These are phyloP conservation scores for Calephelis perditalis DNA, from an alignment of 2,888 invertebrate species.

Conservation along the genomic window DNA sequence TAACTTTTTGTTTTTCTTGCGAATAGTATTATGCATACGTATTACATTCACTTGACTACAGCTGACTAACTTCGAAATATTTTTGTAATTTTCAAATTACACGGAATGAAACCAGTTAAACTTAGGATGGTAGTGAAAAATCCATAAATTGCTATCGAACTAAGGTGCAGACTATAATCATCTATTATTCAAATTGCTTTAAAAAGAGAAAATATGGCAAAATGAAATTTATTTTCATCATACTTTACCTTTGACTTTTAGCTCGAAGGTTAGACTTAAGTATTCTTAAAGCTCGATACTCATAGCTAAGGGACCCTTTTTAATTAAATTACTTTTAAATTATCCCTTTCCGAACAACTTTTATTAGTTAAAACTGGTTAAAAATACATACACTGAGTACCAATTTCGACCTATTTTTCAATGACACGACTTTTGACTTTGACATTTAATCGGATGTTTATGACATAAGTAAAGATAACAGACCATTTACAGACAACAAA, in stretches of 20 bases:
- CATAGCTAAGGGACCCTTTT: slow-evolving; percentile 17
- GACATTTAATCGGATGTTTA: slow-evolving; percentile 33
- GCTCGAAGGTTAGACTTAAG: slow-evolving; percentile 44
- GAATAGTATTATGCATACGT: slow-evolving; percentile 35
- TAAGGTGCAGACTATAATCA: slow-evolving; percentile 13
- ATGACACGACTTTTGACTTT: slow-evolving; percentile 35
- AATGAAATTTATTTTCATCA: slow-evolving; percentile 48
- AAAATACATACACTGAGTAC: slow-evolving; percentile 11
- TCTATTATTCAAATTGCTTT: slow-evolving; percentile 48
- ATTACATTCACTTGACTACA: slow-evolving; percentile 35
- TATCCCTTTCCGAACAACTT: slow-evolving; percentile 1
- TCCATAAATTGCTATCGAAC: slow-evolving; percentile 12
- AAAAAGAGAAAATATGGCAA: slow-evolving; percentile 72
- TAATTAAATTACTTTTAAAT: neutral
- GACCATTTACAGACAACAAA: too few relatives aligned
- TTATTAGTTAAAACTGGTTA: slow-evolving; percentile 6
- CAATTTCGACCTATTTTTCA: slow-evolving; percentile 11
- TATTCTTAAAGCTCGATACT: slow-evolving; percentile 18
- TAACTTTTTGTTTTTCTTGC: slow-evolving; percentile 26
- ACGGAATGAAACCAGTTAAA: slow-evolving; percentile 11
- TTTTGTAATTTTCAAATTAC: slow-evolving; percentile 38
- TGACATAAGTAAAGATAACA: slow-evolving; percentile 24
- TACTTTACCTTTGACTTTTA: slow-evolving; percentile 55
- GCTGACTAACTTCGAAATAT: slow-evolving; percentile 42
- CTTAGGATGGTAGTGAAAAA: slow-evolving; percentile 9